Percentiles rank a stretch among this genome's conserved stretches.
Conservation (phyloP, 2,113 vertebrate species). For the Notothenia rossii region DNA sequence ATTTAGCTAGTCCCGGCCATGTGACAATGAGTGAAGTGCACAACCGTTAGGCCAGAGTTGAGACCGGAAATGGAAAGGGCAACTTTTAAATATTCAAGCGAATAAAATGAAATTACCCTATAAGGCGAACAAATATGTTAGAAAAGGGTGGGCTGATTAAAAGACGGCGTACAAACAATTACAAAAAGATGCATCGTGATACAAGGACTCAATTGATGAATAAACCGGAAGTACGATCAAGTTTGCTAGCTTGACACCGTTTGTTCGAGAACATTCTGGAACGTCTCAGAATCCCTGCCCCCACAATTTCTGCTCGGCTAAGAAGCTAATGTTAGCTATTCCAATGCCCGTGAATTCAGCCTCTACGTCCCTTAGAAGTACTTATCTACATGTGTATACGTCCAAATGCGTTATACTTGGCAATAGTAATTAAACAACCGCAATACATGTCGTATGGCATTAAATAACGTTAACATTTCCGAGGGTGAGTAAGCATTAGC, state of each 20-base stretch:
- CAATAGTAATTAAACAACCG: fast-evolving
- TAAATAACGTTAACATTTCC: no score
- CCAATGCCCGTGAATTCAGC: not conserved
- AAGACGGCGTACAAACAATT: no score
- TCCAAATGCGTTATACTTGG: not conserved
- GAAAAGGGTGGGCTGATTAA: no score
- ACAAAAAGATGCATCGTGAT: no score
- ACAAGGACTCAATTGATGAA: not conserved
- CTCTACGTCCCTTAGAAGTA: not conserved
- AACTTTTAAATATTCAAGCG: not conserved
- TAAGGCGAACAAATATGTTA: no score
- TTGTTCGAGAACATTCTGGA: conserved; percentile 67
- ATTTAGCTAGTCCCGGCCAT: not conserved
- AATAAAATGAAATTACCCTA: no score
- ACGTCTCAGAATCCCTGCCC: conserved; percentile 28
- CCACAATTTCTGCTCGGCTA: not conserved
- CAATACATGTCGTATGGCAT: fast-evolving
- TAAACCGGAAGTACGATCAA: conserved; percentile 18
- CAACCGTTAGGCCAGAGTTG: no score
- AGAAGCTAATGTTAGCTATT: not conserved
- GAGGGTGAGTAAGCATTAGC: not conserved
- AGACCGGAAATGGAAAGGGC: not conserved
- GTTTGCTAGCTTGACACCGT: not conserved
- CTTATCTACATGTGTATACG: fast-evolving
- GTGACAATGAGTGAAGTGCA: not conserved